Conservation (phyloP, 2,113 vertebrate genomes). For the Cairina moschata region DNA sequence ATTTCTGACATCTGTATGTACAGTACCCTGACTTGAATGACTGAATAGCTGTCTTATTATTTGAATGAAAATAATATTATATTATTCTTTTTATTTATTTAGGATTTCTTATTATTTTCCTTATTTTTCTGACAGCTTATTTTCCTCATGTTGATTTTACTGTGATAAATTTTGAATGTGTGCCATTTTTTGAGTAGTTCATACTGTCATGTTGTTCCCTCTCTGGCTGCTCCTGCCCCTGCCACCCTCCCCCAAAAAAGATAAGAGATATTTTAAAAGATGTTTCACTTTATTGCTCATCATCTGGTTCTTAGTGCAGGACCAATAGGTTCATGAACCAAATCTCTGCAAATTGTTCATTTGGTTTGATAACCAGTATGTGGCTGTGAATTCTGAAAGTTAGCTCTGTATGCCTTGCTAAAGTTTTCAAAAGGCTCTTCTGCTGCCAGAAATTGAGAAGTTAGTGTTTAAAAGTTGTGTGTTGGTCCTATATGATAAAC, state of each 20-base stretch:
- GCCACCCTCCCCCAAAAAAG: neutral
- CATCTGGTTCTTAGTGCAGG: neutral
- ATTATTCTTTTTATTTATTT: neutral
- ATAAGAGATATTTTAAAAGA: too few species aligned
- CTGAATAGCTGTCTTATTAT: neutral
- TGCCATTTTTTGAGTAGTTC: neutral
- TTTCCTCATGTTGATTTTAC: neutral
- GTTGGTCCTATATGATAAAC: neutral
- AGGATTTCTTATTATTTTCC: neutral
- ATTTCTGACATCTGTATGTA: neutral
- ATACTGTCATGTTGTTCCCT: too few species aligned
- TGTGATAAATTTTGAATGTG: neutral
- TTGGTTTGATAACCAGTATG: neutral
- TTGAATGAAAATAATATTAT: neutral
- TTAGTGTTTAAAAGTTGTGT: neutral
- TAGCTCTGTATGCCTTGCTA: neutral
- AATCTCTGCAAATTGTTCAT: neutral
- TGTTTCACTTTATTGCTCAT: too few species aligned
- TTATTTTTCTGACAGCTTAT: neutral
- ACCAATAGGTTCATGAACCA: neutral
- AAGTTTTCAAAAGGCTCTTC: neutral
- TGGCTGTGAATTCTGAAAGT: neutral
- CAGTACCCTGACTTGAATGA: neutral
- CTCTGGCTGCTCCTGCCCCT: too few species aligned
- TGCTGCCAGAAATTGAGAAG: neutral